These are phyloP conservation scores for Drosophila eohydei DNA, from an alignment of 2,888 invertebrate genomes.

Conservation along the genomic window DNA sequence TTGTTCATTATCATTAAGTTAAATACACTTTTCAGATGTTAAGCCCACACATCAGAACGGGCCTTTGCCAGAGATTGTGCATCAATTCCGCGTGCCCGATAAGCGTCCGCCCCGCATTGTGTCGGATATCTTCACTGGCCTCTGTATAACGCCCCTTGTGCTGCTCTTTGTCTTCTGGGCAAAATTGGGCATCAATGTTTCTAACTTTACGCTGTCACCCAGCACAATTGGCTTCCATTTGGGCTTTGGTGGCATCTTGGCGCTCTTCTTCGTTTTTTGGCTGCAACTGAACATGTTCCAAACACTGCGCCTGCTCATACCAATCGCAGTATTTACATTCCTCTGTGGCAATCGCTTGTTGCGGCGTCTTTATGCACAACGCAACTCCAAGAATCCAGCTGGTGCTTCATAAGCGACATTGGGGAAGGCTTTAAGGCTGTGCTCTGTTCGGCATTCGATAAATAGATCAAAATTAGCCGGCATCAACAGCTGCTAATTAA, in stretches of 20 bases:
- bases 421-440: slow-evolving; percentile 48
- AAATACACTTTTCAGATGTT: slow-evolving; percentile 55
- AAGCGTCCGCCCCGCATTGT: slow-evolving; percentile 94
- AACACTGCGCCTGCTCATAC: slow-evolving; percentile 94
- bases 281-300: slow-evolving; percentile 97
- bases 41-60: slow-evolving; percentile 82
- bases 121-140: slow-evolving; percentile 95
- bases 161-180: slow-evolving; percentile 94
- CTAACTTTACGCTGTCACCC: slow-evolving; percentile 91
- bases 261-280: slow-evolving; percentile 96
- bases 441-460: slow-evolving; percentile 47
- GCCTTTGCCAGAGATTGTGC: slow-evolving; percentile 88
- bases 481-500: slow-evolving; percentile 28
- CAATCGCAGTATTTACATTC: slow-evolving; percentile 95
- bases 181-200: slow-evolving; percentile 93
- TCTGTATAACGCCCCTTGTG: slow-evolving; percentile 93
- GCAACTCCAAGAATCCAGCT: slow-evolving; percentile 65
- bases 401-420: slow-evolving; percentile 36
- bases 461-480: slow-evolving; percentile 26
- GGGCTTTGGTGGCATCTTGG: slow-evolving; percentile 95
- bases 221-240: slow-evolving; percentile 95
- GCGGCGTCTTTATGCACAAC: slow-evolving; percentile 87
- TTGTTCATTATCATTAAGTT: background rate
- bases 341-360: slow-evolving; percentile 96
- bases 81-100: slow-evolving; percentile 96